These are phyloP conservation scores for Esox niger DNA, from an alignment of 2,113 vertebrate genomes.

Conservation along the genomic window DNA sequence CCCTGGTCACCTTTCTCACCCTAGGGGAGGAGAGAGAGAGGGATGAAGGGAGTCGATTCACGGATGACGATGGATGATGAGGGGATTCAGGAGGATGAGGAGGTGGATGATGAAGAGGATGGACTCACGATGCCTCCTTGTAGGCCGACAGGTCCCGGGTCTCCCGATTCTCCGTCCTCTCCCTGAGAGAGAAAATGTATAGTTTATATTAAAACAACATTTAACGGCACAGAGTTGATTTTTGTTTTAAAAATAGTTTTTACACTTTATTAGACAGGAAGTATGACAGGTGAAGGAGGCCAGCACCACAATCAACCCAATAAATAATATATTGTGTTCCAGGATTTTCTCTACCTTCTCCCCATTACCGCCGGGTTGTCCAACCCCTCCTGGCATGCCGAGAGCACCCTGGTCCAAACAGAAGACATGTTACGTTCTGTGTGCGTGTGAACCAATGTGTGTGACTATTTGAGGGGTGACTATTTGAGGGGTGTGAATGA, in stretches of 20 bases:
- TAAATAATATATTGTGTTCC: too few relatives aligned
- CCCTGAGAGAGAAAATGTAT: constrained; percentile 62
- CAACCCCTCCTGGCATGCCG: constrained; percentile 73
- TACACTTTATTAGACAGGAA: too few relatives aligned
- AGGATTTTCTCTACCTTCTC: constrained; percentile 79
- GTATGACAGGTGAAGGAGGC: too few relatives aligned
- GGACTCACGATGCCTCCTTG: constrained; percentile 60
- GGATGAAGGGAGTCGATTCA: neutral
- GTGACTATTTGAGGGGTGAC: neutral
- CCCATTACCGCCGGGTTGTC: constrained; percentile 86
- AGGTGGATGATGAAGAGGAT: neutral
- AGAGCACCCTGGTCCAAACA: constrained; percentile 55
- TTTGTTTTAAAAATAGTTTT: too few relatives aligned
- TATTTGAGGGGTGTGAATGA: neutral
- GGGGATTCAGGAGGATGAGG: neutral
- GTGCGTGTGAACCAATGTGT: neutral
- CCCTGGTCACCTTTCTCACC: constrained; percentile 88
- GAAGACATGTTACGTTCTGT: neutral
- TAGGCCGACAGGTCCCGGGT: constrained; percentile 67
- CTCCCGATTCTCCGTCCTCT: constrained; percentile 74
- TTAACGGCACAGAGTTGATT: too few relatives aligned
- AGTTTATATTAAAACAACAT: too few relatives aligned
- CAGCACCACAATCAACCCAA: too few relatives aligned
- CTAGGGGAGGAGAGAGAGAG: constrained; percentile 34
- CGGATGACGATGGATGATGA: neutral